Conservation (phyloP, 2,113 vertebrate genomes). For the Rhegmatorhina hoffmannsi region DNA sequence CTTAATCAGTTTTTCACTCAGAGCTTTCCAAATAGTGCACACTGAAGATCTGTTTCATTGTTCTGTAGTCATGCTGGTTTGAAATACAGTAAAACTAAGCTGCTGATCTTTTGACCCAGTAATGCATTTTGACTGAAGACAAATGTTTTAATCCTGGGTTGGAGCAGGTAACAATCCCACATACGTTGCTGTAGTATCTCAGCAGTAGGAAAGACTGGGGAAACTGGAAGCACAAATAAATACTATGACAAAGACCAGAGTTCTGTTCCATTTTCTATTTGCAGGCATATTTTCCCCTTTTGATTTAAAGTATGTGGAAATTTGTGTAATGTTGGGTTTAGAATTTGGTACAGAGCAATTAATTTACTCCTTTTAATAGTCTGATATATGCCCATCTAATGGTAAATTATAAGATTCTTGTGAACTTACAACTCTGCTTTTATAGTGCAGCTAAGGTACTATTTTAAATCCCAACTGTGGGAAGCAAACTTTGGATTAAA, state of each 20-base stretch:
- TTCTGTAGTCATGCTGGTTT: not conserved
- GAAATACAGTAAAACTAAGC: not conserved
- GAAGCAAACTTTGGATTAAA: constrained; percentile 45
- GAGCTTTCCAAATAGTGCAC: not conserved
- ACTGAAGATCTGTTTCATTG: accelerated
- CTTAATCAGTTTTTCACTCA: not conserved
- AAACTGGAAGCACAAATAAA: not conserved
- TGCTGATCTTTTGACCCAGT: not conserved
- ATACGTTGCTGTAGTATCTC: not conserved
- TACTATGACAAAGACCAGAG: not conserved
- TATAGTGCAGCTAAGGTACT: not conserved
- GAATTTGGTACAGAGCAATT: not conserved
- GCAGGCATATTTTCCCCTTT: not conserved
- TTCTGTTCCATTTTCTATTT: not conserved
- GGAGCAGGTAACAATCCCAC: not conserved
- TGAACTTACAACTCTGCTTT: not conserved
- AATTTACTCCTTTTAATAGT: not conserved
- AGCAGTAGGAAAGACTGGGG: not conserved
- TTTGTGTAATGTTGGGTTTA: not conserved
- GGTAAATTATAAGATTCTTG: not conserved
- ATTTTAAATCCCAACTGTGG: constrained; percentile 52
- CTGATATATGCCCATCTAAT: not conserved
- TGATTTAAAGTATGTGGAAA: not conserved
- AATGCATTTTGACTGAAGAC: not conserved
- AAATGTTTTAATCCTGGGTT: not conserved